These are phyloP conservation scores for Hydrolagus affinis DNA, from an alignment of 2,113 vertebrate genomes.

Conservation along the genomic window DNA sequence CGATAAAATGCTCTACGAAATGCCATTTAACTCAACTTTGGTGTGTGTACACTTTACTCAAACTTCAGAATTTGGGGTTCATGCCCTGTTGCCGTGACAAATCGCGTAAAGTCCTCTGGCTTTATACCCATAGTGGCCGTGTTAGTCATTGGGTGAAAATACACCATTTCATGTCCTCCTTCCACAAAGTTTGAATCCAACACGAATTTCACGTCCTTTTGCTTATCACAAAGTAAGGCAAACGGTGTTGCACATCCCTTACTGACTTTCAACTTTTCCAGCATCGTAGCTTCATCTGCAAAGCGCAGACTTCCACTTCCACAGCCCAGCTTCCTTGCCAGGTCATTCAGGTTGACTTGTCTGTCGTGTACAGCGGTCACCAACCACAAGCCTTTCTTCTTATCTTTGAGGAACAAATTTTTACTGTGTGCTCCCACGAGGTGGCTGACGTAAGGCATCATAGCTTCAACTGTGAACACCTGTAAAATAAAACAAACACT, in stretches of 20 bases:
- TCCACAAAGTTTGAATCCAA: conserved; percentile 72
- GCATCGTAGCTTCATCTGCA: conserved; percentile 74
- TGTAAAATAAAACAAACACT: conserved; percentile 45
- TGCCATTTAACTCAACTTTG: neutral
- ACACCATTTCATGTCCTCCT: conserved; percentile 65
- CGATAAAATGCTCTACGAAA: too few relatives aligned
- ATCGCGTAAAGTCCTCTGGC: conserved; percentile 70
- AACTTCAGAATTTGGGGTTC: conserved; percentile 62
- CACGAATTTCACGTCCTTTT: conserved; percentile 64
- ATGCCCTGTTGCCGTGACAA: conserved; percentile 76
- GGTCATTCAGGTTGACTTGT: conserved; percentile 72
- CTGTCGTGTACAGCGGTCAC: conserved; percentile 72
- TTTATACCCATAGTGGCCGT: conserved; percentile 73
- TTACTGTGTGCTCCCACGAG: conserved; percentile 74
- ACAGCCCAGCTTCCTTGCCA: conserved; percentile 77
- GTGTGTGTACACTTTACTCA: conserved; percentile 40
- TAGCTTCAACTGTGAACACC: conserved; percentile 91
- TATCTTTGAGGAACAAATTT: conserved; percentile 90
- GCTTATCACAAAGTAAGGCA: conserved; percentile 73
- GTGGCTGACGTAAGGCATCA: conserved; percentile 82
- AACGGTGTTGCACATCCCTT: conserved; percentile 77
- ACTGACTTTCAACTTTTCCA: conserved; percentile 77
- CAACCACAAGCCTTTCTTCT: conserved; percentile 81
- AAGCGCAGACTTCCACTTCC: conserved; percentile 82
- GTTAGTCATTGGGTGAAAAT: conserved; percentile 91